phyloP scores from a whole-genome alignment of 2,888 invertebrate genomes.

The Kryphioiulus occultus region DNA sequence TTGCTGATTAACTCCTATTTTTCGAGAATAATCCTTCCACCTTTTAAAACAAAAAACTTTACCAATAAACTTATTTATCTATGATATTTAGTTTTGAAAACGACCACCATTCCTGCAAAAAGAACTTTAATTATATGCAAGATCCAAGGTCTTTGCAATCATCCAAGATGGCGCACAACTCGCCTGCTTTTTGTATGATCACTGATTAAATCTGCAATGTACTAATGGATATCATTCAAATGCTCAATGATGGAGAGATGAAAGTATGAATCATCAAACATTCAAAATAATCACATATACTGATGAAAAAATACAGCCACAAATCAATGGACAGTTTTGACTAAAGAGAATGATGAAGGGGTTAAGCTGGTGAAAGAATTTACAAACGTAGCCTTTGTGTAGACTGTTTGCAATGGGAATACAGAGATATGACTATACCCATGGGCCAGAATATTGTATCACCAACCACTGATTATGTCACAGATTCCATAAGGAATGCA shows the following conservation, averaged over 20 bases:
- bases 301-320: conserved; percentile 20
- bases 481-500: too few relatives aligned
- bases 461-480: too few relatives aligned
- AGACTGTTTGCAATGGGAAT: background rate
- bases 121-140: background rate
- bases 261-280: background rate
- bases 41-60: background rate
- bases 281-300: conserved; percentile 24
- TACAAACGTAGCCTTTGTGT: background rate
- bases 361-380: background rate
- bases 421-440: too few relatives aligned
- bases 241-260: background rate
- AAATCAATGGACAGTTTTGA: background rate
- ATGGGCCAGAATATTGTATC: too few relatives aligned
- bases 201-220: background rate
- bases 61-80: background rate
- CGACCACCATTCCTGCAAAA: background rate
- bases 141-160: background rate
- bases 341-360: background rate
- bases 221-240: background rate
- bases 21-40: background rate
- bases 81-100: background rate
- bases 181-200: background rate
- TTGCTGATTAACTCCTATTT: too few relatives aligned
- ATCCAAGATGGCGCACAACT: background rate